Percentiles rank a stretch among this genome's conserved stretches.
These are phyloP conservation scores for Dromiciops gliroides DNA, from an alignment of 2,113 vertebrate species.

Conservation along the genomic window DNA sequence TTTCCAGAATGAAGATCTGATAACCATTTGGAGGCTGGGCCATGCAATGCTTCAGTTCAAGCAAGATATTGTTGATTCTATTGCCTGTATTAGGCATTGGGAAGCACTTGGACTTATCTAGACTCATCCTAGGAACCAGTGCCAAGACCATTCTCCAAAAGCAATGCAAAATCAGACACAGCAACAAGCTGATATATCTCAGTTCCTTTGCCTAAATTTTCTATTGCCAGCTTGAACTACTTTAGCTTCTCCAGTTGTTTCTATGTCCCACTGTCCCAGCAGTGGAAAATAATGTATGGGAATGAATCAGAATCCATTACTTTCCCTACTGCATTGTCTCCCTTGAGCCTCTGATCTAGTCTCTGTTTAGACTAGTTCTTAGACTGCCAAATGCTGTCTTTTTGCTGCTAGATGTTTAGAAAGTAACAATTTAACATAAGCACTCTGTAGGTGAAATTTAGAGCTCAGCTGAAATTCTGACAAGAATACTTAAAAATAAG, in stretches of 20 bases:
- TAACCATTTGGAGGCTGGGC: background rate
- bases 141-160: background rate
- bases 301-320: background rate
- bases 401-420: background rate
- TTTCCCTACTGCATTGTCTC: background rate
- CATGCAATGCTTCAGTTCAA: background rate
- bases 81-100: no score
- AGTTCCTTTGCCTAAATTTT: background rate
- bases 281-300: background rate
- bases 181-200: background rate
- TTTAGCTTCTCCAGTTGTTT: background rate
- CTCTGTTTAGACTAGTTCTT: constrained; percentile 35
- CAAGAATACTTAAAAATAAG: constrained; percentile 21
- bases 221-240: background rate
- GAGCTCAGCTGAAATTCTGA: background rate
- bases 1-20: background rate
- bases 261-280: background rate
- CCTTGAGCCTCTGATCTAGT: background rate
- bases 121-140: background rate
- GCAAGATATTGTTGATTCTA: background rate
- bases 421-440: background rate
- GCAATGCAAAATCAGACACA: background rate
- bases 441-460: constrained; percentile 15
- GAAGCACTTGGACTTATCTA: background rate
- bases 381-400: background rate